Evolutionary conservation across 2,797 vertebrate genomes (phyloP), one percentile per base, ranked within the genome.

Genomic region (Saxicola maurus): DNA sequence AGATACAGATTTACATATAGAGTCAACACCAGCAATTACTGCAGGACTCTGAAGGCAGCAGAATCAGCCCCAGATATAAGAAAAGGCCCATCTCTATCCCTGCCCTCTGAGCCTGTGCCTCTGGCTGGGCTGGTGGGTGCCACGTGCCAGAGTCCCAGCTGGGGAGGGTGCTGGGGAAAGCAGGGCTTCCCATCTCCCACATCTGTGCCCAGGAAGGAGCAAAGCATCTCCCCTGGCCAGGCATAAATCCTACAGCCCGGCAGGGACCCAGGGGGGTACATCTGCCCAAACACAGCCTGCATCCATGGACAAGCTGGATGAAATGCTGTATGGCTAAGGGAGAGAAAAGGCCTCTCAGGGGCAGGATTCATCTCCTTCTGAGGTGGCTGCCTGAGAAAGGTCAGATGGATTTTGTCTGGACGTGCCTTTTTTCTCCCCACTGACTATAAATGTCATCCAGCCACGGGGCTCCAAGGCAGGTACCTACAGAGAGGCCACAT

Each of bases 381-480:
- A 91, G 88, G 81, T 56, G 81, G 61, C 72, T 94, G 91, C 55
- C 85, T 62, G 43, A 48, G 69, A 94, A 94, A 94, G 91, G 92
- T 87, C 94, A 87, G 65, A 69, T 49, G 78, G 66, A 84, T 88
- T 82, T 90, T 77, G 43, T 66, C 82, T 59, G 91, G 87, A 71
- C 1, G 3, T 89, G 87, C 38, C 76, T 91, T 85, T 85, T 72
- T 80, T 77, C 79, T 94, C 76, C 69, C 65, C 0, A 1, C 61
- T 69, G 66, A 74, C 61, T 81, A 15, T 56, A 93, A 94, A 94
- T 93, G 93, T 85, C 92, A 93, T 19, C 42, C 67, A 84, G 86
- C 25, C 48, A n/a, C 35, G 3, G 14, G 78, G 82, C 74, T 81
- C 11, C 0, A 35, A 60, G 46, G 72, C 84, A 73, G 81, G 81